phyloP scores from a whole-genome alignment of 2,888 invertebrate species.

The Euproctis similis region DNA sequence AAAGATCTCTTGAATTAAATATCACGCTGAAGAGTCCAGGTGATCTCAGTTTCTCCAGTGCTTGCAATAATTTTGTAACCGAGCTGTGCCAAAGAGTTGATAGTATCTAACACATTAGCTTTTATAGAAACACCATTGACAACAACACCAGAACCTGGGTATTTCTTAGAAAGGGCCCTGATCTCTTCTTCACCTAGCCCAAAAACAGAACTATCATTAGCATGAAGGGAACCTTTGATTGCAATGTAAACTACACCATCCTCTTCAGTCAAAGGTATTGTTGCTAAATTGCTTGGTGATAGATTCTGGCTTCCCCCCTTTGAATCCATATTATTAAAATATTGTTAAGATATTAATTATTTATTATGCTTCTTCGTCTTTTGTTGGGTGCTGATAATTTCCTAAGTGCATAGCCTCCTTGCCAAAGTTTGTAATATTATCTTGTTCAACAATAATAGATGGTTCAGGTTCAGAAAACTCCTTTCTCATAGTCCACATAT shows the following conservation, averaged over 20 bases:
- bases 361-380: constrained; percentile 64
- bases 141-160: constrained; percentile 78
- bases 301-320: constrained; percentile 52
- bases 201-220: constrained; percentile 83
- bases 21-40: constrained; percentile 89
- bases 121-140: constrained; percentile 84
- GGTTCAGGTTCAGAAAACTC: constrained; percentile 91
- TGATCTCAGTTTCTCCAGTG: constrained; percentile 87
- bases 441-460: constrained; percentile 76
- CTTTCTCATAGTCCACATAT: constrained; percentile 96
- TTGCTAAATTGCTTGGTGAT: constrained; percentile 39
- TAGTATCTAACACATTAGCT: constrained; percentile 80
- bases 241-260: constrained; percentile 83
- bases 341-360: constrained; percentile 13
- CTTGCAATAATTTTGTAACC: constrained; percentile 86
- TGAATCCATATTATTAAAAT: constrained; percentile 48
- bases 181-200: constrained; percentile 83
- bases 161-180: constrained; percentile 81
- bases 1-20: constrained; percentile 58
- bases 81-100: constrained; percentile 84
- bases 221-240: constrained; percentile 86
- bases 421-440: constrained; percentile 78
- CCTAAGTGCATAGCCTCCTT: constrained; percentile 73
- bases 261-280: constrained; percentile 46
- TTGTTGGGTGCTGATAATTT: constrained; percentile 55